Conservation (phyloP, 2,888 invertebrate species). For the Apeira syringaria region DNA sequence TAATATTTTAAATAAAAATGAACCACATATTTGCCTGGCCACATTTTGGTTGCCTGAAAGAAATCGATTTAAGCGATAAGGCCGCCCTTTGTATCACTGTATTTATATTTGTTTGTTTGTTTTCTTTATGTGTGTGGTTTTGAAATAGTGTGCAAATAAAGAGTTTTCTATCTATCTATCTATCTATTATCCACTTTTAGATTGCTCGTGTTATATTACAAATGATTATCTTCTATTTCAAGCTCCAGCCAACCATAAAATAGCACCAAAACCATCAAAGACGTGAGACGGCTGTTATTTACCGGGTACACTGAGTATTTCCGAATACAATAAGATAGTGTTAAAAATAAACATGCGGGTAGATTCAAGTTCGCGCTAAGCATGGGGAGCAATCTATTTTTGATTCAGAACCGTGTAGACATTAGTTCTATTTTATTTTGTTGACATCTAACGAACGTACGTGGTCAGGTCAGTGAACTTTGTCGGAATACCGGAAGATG, state of each 20-base stretch:
- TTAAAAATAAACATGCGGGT: constrained; percentile 72
- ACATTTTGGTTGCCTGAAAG: too few relatives aligned
- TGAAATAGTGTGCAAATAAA: too few relatives aligned
- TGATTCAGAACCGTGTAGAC: constrained; percentile 49
- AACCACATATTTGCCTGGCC: too few relatives aligned
- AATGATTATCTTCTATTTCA: constrained; percentile 25
- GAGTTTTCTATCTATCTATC: too few relatives aligned
- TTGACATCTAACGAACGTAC: constrained; percentile 52
- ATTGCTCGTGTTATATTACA: constrained; percentile 5
- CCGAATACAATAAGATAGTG: constrained; percentile 65
- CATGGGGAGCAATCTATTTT: constrained; percentile 74
- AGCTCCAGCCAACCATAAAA: constrained; percentile 25
- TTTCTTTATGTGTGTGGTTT: too few relatives aligned
- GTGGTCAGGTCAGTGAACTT: constrained; percentile 36
- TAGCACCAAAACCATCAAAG: constrained; percentile 38
- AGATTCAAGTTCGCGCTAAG: constrained; percentile 75
- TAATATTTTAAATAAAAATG: too few relatives aligned
- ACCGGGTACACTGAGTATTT: constrained; percentile 61
- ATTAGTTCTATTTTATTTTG: constrained; percentile 71
- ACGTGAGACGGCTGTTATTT: constrained; percentile 22
- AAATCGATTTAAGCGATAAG: too few relatives aligned
- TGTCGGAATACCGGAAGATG: constrained; percentile 28
- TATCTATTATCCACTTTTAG: too few relatives aligned
- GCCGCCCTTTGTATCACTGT: too few relatives aligned
- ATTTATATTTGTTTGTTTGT: too few relatives aligned